phyloP scores from a whole-genome alignment of 2,797 vertebrate genomes.

The Caiman crocodilus region DNA sequence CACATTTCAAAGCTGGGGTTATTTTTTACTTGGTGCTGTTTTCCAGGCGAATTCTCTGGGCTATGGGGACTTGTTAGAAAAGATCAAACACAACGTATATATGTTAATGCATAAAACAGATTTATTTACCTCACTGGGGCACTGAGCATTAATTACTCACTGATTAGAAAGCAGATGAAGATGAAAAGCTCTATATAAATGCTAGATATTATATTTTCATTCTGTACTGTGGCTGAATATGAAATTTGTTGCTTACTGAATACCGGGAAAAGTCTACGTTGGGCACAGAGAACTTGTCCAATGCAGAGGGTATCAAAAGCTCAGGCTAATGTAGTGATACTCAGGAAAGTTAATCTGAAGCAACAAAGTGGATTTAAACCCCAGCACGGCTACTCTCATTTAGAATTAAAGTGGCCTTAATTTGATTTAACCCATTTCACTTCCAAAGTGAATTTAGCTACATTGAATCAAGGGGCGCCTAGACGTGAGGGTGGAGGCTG shows the following conservation, averaged over 20 bases:
- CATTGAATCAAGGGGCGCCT: no score
- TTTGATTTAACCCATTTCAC: no score
- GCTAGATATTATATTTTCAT: not conserved
- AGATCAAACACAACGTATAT: conserved; percentile 74
- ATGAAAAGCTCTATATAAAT: conserved; percentile 16
- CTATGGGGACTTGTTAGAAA: conserved; percentile 73
- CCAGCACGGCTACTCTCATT: no score
- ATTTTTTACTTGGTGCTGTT: not conserved
- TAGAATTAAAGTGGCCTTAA: no score
- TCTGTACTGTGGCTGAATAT: not conserved
- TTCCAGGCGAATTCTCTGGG: conserved; percentile 59
- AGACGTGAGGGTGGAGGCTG: no score
- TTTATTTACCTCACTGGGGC: conserved; percentile 70
- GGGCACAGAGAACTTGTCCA: accelerated
- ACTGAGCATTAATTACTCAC: conserved; percentile 66
- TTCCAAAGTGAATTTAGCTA: no score
- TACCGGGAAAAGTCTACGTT: accelerated
- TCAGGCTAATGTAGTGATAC: not conserved
- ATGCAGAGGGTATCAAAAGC: not conserved
- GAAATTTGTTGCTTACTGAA: accelerated
- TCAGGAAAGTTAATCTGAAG: no score
- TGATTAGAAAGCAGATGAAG: conserved; percentile 46
- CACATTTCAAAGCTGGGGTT: conserved; percentile 67
- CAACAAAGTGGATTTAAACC: no score
- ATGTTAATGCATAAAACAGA: conserved; percentile 76